Evolutionary conservation across 2,888 invertebrate species (phyloP), one percentile per base, ranked within the genome.

Genomic region (Euphydryas editha): DNA sequence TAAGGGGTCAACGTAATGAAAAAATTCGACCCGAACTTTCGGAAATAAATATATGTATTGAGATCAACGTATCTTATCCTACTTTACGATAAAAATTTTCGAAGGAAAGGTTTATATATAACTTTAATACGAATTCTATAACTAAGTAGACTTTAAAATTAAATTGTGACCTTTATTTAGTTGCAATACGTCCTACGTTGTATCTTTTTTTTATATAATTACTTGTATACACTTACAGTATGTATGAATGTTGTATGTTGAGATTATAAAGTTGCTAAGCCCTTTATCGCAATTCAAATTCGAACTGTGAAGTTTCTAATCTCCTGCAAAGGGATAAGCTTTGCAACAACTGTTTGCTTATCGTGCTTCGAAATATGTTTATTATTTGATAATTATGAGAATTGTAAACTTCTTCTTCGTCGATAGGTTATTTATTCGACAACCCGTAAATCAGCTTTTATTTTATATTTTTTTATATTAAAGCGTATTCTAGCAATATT

Each of bases 271-370:
- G 65, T 75, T 73, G 73, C 62, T 76, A 77, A 80, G 78, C 72
- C 78, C 78, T 81, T 82, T 81, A 81, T 78, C 77, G 78, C 70
- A 73, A 71, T 75, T 69, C 68, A 76, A 80, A 79, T 78, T 72
- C 73, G 71, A 79, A 79, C 75, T 78, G 72, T 76, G 72, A 82
- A 83, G 76, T 84, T 80, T 78, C 59, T 83, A 82, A 86, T 83
- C 79, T 83, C 78, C 77, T 80, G 78, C 75, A 71, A 80, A 72
- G 70, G 80, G 84, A 86, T 87, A 85, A 86, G 82, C 81, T 79
- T 57, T 75, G 79, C 77, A 76, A 78, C 80, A 76, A 76, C 76
- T 76, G 72, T 78, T 80, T 74, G 75, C 78, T 79, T 82, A 83
- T 81, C 81, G 75, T 73, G 76, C 72, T 70, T 77, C 74, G 77